Conservation (phyloP, 2,797 vertebrate genomes). For the Tangara arthus region DNA sequence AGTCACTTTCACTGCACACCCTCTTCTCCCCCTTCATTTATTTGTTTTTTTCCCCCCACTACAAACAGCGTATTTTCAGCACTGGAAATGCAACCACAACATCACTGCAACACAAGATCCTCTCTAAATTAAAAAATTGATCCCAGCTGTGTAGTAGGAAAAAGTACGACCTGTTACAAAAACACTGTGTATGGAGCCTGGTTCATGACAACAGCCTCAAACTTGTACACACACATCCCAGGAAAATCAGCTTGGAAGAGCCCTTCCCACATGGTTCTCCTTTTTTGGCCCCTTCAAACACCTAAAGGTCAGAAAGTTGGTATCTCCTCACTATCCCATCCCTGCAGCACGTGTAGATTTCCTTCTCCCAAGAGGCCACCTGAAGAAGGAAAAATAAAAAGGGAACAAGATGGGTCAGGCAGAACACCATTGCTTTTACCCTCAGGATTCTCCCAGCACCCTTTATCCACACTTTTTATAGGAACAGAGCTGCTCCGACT, state of each 20-base stretch:
- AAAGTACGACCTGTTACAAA: not conserved
- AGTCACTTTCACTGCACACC: rapidly evolving
- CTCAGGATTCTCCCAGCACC: not conserved
- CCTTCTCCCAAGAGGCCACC: constrained; percentile 75
- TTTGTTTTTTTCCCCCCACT: too few relatives aligned
- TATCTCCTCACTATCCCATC: constrained; percentile 77
- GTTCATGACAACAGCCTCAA: not conserved
- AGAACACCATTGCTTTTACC: not conserved
- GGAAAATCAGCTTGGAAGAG: not conserved
- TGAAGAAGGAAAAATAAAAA: not conserved
- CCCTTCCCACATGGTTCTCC: rapidly evolving
- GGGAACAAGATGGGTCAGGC: not conserved
- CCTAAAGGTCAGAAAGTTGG: constrained; percentile 71
- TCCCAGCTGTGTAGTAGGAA: not conserved
- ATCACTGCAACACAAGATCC: too few relatives aligned
- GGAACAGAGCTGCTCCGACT: not conserved
- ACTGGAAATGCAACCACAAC: not conserved
- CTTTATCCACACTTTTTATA: rapidly evolving
- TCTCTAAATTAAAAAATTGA: not conserved
- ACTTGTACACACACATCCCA: not conserved
- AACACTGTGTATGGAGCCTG: not conserved
- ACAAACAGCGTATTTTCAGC: not conserved
- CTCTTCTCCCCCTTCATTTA: not conserved
- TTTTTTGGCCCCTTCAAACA: not conserved
- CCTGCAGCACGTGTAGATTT: constrained; percentile 76